Evolutionary conservation across 2,888 invertebrate species (phyloP).

Genomic region (Salticus scenicus): DNA sequence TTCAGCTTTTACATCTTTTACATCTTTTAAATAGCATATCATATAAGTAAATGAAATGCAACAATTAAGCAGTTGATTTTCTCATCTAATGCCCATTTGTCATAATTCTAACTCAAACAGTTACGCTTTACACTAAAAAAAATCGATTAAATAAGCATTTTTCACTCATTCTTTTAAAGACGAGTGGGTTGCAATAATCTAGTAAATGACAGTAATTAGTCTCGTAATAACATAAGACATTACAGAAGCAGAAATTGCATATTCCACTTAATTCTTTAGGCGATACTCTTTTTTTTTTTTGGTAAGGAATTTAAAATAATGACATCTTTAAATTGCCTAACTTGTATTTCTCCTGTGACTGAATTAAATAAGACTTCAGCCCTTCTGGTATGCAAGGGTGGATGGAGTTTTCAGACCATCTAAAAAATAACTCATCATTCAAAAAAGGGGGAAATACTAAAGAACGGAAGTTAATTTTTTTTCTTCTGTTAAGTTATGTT

Average conservation of each 20-base stretch:
- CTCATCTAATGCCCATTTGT: too few species aligned
- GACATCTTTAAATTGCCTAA: not conserved
- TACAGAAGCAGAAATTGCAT: not conserved
- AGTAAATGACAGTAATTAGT: not conserved
- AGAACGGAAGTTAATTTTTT: too few species aligned
- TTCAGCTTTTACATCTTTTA: too few species aligned
- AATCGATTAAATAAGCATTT: not conserved
- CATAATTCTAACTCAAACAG: too few species aligned
- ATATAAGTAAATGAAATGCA: too few species aligned
- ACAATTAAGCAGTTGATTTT: too few species aligned
- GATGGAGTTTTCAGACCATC: not conserved
- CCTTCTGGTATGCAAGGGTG: slow-evolving; percentile 30
- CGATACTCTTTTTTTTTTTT: not conserved
- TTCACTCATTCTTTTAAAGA: too few species aligned
- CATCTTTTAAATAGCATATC: too few species aligned
- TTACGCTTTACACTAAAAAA: not conserved
- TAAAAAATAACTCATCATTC: not conserved
- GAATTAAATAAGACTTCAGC: not conserved
- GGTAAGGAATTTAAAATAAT: not conserved
- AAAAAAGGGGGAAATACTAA: too few species aligned
- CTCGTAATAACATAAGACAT: too few species aligned
- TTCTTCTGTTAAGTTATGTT: too few species aligned
- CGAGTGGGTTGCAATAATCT: slow-evolving; percentile 4
- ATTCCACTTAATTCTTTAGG: not conserved
- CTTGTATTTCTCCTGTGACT: not conserved